These are phyloP conservation scores for Monoplex corrugatus DNA, from an alignment of 2,888 invertebrate genomes.

Conservation along the genomic window DNA sequence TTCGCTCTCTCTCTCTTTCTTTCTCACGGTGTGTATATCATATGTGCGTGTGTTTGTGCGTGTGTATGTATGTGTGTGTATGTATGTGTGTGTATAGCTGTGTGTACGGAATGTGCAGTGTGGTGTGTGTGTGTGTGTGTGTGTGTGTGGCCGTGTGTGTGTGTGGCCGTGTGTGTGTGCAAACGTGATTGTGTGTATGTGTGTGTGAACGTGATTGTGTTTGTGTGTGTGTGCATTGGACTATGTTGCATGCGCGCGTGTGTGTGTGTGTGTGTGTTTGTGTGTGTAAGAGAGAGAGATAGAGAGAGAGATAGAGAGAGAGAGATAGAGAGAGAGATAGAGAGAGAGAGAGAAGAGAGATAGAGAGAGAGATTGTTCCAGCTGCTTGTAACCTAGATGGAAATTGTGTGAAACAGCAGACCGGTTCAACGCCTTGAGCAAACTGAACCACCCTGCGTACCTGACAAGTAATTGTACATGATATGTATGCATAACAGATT, in stretches of 20 bases:
- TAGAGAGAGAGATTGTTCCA: no score
- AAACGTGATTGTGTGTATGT: neutral
- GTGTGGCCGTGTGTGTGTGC: neutral
- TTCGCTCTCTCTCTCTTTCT: neutral
- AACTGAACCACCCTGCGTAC: no score
- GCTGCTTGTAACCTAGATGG: no score
- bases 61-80: neutral
- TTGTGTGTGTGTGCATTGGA: neutral
- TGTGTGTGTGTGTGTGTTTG: neutral
- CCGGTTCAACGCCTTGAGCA: no score
- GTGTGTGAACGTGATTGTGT: neutral
- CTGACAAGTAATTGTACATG: no score
- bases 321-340: neutral
- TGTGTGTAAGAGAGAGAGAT: neutral
- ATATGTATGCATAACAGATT: no score
- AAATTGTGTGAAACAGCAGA: no score
- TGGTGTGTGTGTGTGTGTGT: neutral
- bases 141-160: no score
- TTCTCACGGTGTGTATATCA: neutral
- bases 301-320: neutral
- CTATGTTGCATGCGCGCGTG: no score
- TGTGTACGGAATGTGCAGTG: no score
- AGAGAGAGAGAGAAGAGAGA: neutral
- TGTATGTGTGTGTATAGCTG: no score
- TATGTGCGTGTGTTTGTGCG: neutral